Percentiles rank a stretch among this genome's conserved stretches.
phyloP scores from a whole-genome alignment of 2,113 vertebrate species.

The Apteryx mantelli region DNA sequence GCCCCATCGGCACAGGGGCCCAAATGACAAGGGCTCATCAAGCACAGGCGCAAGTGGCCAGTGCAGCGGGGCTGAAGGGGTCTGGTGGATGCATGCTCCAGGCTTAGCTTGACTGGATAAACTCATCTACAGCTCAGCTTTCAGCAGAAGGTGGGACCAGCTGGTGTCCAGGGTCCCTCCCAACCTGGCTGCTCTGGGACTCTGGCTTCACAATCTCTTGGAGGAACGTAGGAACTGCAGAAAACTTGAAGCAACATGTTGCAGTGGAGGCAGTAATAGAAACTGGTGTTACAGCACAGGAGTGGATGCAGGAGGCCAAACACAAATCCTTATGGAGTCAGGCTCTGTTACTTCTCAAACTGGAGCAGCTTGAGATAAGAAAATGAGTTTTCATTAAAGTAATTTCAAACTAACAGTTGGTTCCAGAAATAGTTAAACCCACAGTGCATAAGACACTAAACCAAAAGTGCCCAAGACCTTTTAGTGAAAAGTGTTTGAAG shows the following conservation, averaged over 20 bases:
- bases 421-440: not conserved
- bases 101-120: not conserved
- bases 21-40: fast-evolving
- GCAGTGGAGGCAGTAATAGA: not conserved
- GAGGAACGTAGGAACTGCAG: not conserved
- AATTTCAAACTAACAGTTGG: not conserved
- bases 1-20: fast-evolving
- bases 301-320: not conserved
- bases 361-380: not conserved
- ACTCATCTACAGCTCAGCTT: not conserved
- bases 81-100: not conserved
- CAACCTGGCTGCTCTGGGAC: not conserved
- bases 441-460: not conserved
- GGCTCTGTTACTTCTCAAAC: not conserved
- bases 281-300: not conserved
- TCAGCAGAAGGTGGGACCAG: not conserved
- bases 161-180: not conserved
- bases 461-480: not conserved
- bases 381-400: not conserved
- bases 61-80: not conserved
- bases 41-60: not conserved
- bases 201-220: not conserved
- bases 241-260: not conserved
- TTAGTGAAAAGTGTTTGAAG: not conserved
- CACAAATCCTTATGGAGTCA: not conserved